These are phyloP conservation scores for Diachrysia chrysitis DNA, from an alignment of 2,888 invertebrate species.

Conservation along the genomic window DNA sequence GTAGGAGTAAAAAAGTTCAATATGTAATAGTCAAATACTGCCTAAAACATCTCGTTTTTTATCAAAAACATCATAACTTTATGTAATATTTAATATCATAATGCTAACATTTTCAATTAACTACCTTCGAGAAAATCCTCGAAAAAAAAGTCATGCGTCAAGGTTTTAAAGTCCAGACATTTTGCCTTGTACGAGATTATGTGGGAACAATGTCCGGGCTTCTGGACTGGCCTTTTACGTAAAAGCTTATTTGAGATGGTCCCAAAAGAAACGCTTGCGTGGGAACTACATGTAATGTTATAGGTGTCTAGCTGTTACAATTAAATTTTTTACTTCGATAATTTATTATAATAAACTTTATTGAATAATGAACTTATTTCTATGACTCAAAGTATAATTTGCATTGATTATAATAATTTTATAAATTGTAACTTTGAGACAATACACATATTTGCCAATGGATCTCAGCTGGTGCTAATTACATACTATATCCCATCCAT, in stretches of 20 bases:
- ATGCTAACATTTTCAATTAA: background rate
- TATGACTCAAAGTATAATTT: background rate
- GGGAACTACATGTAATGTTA: background rate
- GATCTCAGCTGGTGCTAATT: conserved; percentile 1
- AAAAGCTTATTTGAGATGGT: background rate
- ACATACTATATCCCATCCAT: conserved; percentile 6
- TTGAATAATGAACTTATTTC: background rate
- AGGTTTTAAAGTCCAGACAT: background rate
- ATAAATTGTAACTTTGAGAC: background rate
- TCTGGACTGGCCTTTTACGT: background rate
- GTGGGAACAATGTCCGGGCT: background rate
- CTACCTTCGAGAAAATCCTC: background rate
- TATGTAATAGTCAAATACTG: too few species aligned
- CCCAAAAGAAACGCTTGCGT: background rate
- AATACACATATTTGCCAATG: background rate
- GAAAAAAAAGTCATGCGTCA: background rate
- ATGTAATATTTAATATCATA: too few species aligned
- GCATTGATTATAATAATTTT: background rate
- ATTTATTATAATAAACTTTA: background rate
- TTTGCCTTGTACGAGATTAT: background rate
- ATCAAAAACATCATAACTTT: too few species aligned
- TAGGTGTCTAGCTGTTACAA: too few species aligned
- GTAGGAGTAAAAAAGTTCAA: too few species aligned
- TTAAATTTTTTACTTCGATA: background rate
- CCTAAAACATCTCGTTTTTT: too few species aligned